phyloP scores from a whole-genome alignment of 2,113 vertebrate genomes.

The Ginglymostoma cirratum region DNA sequence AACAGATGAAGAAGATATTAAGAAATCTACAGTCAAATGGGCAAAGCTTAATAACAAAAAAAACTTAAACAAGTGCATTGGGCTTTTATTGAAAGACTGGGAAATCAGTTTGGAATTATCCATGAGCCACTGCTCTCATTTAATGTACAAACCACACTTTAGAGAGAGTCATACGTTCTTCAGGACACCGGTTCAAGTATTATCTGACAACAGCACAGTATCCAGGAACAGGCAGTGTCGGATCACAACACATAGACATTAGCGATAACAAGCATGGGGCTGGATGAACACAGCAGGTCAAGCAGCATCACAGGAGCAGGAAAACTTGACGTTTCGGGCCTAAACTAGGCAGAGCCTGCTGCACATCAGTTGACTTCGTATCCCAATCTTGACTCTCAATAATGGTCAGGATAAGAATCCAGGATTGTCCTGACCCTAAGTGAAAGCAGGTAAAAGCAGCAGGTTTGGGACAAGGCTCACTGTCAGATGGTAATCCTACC shows the following conservation, averaged over 20 bases:
- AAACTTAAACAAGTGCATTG: background rate
- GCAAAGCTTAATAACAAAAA: background rate
- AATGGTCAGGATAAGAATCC: background rate
- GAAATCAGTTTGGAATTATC: background rate
- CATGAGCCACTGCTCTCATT: background rate
- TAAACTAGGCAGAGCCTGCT: background rate
- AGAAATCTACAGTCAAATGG: background rate
- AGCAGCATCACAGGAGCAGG: too few species aligned
- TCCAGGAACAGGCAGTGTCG: background rate
- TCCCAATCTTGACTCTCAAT: background rate
- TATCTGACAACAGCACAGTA: background rate
- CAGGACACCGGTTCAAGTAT: background rate
- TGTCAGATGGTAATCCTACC: background rate
- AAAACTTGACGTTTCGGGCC: too few species aligned
- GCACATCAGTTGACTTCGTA: background rate
- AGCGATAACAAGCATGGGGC: too few species aligned
- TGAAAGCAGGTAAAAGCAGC: background rate
- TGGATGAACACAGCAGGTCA: too few species aligned
- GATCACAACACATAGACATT: background rate
- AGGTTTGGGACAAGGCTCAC: background rate
- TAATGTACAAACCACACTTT: background rate
- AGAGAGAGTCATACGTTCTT: background rate
- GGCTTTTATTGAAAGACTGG: background rate
- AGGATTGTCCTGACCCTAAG: background rate
- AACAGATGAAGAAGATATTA: background rate